A percentile compares a stretch with the other conserved stretches of the same genome.
phyloP scores from a whole-genome alignment of 2,113 vertebrate species.

The Dinomys branickii region DNA sequence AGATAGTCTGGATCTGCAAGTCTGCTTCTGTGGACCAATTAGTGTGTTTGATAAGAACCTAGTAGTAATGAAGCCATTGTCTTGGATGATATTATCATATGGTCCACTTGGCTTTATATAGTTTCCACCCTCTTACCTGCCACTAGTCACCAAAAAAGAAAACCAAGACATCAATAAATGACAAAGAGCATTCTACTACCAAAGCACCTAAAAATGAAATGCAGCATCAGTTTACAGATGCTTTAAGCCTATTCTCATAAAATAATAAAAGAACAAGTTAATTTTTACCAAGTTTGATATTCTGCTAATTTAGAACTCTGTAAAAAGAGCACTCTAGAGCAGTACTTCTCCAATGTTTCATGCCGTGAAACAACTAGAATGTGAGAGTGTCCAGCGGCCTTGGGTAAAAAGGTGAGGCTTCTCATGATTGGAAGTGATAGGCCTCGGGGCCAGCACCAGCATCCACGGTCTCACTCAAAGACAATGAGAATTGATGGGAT shows the following conservation, averaged over 20 bases:
- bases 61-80: not conserved
- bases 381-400: not conserved
- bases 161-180: not conserved
- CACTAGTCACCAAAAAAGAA: not conserved
- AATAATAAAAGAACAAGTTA: not conserved
- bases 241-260: not conserved
- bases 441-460: not conserved
- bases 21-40: not conserved
- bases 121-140: not conserved
- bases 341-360: not conserved
- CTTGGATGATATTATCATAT: conserved; percentile 15
- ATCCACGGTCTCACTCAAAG: not conserved
- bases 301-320: not conserved
- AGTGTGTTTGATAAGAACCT: not conserved
- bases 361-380: not conserved
- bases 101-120: not conserved
- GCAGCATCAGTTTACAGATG: not conserved
- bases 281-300: not conserved
- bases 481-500: not conserved
- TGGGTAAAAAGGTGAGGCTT: not conserved
- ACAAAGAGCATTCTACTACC: not conserved
- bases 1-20: not conserved
- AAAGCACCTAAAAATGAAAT: not conserved
- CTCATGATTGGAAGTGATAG: not conserved
- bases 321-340: not conserved